phyloP scores from a whole-genome alignment of 2,797 vertebrate species.

The Chaetophractus vellerosus region DNA sequence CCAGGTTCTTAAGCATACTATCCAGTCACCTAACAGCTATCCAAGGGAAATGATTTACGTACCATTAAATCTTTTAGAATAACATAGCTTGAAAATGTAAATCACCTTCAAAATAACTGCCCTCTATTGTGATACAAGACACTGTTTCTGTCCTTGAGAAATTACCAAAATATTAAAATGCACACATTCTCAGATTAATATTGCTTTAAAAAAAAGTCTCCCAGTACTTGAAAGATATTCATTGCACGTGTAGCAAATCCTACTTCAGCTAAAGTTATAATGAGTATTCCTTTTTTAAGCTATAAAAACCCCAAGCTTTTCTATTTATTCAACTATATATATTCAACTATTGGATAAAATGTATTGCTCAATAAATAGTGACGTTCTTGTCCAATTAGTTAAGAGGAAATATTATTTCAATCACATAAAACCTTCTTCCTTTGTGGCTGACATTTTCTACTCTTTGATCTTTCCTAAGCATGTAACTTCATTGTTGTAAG shows the following conservation, averaged over 20 bases:
- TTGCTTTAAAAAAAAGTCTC: background rate
- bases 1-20: background rate
- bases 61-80: conserved; percentile 4
- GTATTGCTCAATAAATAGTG: background rate
- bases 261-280: background rate
- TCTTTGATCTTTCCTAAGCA: no score
- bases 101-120: background rate
- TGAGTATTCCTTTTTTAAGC: background rate
- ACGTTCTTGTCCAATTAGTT: background rate
- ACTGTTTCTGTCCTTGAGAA: background rate
- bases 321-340: background rate
- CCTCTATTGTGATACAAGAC: background rate
- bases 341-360: background rate
- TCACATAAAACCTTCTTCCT: no score
- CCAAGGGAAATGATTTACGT: background rate
- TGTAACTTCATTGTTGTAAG: no score
- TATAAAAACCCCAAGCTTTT: background rate
- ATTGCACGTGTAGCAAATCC: background rate
- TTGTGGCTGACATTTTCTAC: no score
- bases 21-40: background rate
- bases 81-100: background rate
- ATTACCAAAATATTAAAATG: background rate
- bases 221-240: background rate
- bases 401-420: background rate
- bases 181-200: background rate